Conservation (phyloP, 2,113 vertebrate species). For the Lepisosteus osseus region DNA sequence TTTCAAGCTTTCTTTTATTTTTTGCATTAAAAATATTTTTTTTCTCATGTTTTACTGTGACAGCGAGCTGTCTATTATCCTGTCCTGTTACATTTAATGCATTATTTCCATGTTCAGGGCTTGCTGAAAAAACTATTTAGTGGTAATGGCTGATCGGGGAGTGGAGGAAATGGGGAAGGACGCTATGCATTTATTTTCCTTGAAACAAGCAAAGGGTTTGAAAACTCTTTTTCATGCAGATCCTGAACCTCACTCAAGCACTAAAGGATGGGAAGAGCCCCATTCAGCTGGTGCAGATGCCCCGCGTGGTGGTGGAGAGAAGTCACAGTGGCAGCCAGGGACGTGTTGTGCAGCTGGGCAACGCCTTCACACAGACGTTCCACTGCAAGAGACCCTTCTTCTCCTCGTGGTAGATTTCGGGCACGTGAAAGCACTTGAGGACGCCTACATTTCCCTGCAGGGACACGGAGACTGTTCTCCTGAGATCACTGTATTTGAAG, state of each 20-base stretch:
- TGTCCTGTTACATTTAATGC: slow-evolving; percentile 3
- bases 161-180: background rate
- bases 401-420: slow-evolving; percentile 82
- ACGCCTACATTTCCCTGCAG: background rate
- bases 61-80: background rate
- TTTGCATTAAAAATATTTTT: background rate
- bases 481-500: background rate
- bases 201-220: background rate
- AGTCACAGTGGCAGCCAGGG: slow-evolving; percentile 81
- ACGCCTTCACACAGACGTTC: slow-evolving; percentile 89
- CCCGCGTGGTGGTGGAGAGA: slow-evolving; percentile 88
- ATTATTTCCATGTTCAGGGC: background rate
- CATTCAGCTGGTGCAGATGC: slow-evolving; percentile 93
- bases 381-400: slow-evolving; percentile 95
- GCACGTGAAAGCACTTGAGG: background rate
- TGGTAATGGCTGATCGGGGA: background rate
- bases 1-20: background rate
- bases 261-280: slow-evolving; percentile 88
- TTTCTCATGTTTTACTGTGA: background rate
- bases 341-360: slow-evolving; percentile 80
- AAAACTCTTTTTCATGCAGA: slow-evolving; percentile 52
- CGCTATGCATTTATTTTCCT: too few species aligned
- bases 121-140: too few species aligned
- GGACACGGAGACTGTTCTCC: background rate
- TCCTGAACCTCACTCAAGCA: slow-evolving; percentile 91